Base-by-base conservation (phyloP, 2,888 invertebrate species). In the Mimas tiliae region DNA sequence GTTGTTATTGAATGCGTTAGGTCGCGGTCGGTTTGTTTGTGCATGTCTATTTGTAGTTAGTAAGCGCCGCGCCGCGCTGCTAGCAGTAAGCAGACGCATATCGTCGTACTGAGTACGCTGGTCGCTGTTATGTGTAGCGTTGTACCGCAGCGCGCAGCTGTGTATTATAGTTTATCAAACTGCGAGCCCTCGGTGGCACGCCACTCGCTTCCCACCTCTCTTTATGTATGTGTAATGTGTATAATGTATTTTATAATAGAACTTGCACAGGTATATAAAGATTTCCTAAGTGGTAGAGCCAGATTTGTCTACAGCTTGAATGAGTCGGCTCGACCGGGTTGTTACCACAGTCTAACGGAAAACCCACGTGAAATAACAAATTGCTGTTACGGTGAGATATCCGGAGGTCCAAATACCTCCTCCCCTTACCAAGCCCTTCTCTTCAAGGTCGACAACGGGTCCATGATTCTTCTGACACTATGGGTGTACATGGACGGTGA, bases 61-160 rank as follows among this genome's bases (percentile, higher is more conserved):
- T 58, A 52, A 52, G 58, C 33, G 38, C 27, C 27, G 27, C 27
- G 53, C 21, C 51, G 21, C 21, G 21, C 52, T 7, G 63, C 16
- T 27, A n/a, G n/a, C 27, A 14, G 48, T 50, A n/a, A 27, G 63
- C 47, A 27, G n/a, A 52, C 65, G 51, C 65, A 66, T 66, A 66
- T 66, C 65, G 62, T 66, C 51, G 58, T 55, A n/a, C 34, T 38
- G 55, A 38, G 58, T 65, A 50, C 50, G 50, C 50, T 50, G n/a
- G n/a, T n/a, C n/a, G n/a, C n/a, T n/a, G n/a, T n/a, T n/a, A n/a
- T n/a, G 27, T 27, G 48, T 48, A 48, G 6, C 16, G 50, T 45
- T 45, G 19, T 50, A 65, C 34, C 42, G 38, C 38, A 65, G 27
- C 51, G 19, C 42, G 38, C 38, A 65, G 27, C 51, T 63, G 63